Evolutionary conservation across 2,888 invertebrate genomes (phyloP), one percentile per base, ranked within the genome.

Genomic region (Corbicula japonica): DNA sequence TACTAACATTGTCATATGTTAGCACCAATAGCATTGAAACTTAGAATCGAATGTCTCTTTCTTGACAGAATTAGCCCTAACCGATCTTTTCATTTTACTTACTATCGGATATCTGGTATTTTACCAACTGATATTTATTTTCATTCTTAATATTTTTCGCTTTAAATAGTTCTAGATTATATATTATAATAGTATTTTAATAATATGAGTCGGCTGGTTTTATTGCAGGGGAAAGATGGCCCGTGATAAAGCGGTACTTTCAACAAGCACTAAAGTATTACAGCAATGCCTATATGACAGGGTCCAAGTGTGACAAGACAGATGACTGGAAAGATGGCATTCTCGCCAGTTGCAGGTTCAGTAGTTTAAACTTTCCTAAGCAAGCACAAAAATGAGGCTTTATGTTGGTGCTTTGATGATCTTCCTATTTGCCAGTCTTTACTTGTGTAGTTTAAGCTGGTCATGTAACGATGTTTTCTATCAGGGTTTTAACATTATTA

Each of bases 211-310:
- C n/a, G n/a, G n/a, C n/a, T n/a, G n/a, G n/a, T 52, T 52, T 12
- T 28, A 52, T 26, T 12, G 5, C n/a, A 52, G 52, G 28, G 15
- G 52, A 52, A 52, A 12, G 32, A 10, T 52, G 52, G 52, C n/a
- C 23, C 28, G 28, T 26, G 5, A 28, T 52, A 18, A 52, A 52
- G 28, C 50, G 66, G 26, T 62, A 73, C 38, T 83, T 68, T 30
- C 79, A 83, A 65, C 74, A 77, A 21, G 74, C 83, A 0, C 68
- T 83, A 26, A 74, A 80, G 69, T 60, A 77, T n/a, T 75, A 77
- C 30, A 60, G 70, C 18, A 54, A 60, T 12, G 79, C 77, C 12
- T 74, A 41, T 30, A 56, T 12, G 1, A 68, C 1, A 44, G 56
- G 56, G 2, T 15, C n/a, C 10, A n/a, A 30, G 1, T 38, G 44